phyloP scores from a whole-genome alignment of 2,888 invertebrate genomes.

The Tenthredo scrophulariae region DNA sequence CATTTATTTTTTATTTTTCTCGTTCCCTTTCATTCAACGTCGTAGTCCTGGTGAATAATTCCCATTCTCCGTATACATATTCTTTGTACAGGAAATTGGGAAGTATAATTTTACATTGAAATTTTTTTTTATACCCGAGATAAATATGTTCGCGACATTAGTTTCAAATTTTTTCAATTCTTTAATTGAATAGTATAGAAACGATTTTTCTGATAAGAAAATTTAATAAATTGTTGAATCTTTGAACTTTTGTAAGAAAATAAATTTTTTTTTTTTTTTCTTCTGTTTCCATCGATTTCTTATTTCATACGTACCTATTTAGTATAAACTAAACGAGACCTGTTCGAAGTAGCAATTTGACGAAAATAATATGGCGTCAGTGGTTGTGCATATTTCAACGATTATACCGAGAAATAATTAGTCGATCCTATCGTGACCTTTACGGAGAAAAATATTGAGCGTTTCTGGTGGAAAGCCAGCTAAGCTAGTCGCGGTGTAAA shows the following conservation, averaged over 20 bases:
- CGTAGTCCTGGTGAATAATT: not conserved
- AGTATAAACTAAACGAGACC: not conserved
- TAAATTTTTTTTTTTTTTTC: not conserved
- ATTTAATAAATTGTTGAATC: not conserved
- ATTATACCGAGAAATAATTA: slow-evolving; percentile 48
- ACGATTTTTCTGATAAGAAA: not conserved
- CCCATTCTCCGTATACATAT: slow-evolving; percentile 47
- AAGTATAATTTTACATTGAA: slow-evolving; percentile 21
- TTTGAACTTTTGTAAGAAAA: not conserved
- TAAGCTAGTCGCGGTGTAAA: not conserved
- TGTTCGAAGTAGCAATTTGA: slow-evolving; percentile 17
- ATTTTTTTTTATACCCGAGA: not conserved
- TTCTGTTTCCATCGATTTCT: too few relatives aligned
- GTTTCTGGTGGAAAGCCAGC: not conserved
- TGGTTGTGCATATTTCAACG: slow-evolving; percentile 35
- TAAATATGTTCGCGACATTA: not conserved
- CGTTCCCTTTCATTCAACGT: not conserved
- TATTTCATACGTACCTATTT: not conserved
- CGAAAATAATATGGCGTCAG: slow-evolving; percentile 6
- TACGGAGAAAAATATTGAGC: slow-evolving; percentile 44
- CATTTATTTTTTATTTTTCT: not conserved
- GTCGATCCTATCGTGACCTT: slow-evolving; percentile 48
- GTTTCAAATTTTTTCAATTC: not conserved
- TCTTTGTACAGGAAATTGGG: slow-evolving; percentile 50
- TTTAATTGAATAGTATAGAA: not conserved